A percentile compares a stretch with the other conserved stretches of the same genome.
These are phyloP conservation scores for Drosophila littoralis DNA, from an alignment of 1,140 invertebrate genomes.

Conservation along the genomic window DNA sequence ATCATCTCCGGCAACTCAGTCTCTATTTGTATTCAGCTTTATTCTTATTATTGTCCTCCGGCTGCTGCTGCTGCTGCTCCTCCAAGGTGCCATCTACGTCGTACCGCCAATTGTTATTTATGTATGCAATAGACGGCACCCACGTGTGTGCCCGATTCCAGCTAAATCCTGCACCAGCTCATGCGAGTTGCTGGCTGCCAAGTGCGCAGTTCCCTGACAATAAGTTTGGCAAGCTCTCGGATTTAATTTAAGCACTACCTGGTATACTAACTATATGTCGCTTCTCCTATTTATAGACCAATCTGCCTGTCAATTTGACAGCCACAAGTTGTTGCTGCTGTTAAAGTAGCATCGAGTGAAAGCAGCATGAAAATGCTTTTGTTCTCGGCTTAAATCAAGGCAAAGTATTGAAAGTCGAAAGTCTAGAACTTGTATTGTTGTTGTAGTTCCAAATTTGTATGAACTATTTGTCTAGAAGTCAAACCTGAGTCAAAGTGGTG, in stretches of 20 bases:
- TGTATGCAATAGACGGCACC: constrained; percentile 54
- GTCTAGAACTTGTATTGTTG: too few relatives aligned
- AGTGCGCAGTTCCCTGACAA: constrained; percentile 56
- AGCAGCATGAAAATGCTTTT: constrained; percentile 26
- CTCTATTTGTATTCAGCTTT: constrained; percentile 44
- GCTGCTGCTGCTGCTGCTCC: background rate
- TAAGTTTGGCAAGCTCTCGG: constrained; percentile 14
- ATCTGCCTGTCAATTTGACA: constrained; percentile 12
- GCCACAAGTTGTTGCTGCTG: background rate
- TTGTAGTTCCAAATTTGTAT: too few relatives aligned
- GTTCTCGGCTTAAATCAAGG: background rate
- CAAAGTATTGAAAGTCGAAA: background rate
- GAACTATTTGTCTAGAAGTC: too few relatives aligned
- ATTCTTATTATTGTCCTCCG: constrained; percentile 51
- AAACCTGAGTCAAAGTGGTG: too few relatives aligned
- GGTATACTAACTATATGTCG: constrained; percentile 34
- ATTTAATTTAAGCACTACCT: constrained; percentile 37
- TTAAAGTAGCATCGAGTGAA: background rate
- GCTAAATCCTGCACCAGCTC: background rate
- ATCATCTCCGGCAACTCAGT: constrained; percentile 40
- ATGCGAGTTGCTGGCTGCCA: constrained; percentile 9
- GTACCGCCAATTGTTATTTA: constrained; percentile 68
- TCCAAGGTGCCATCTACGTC: constrained; percentile 14
- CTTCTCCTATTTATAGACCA: constrained; percentile 42
- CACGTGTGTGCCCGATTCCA: constrained; percentile 43